A percentile compares a stretch with the other conserved stretches of the same genome.
phyloP scores from a whole-genome alignment of 2,888 invertebrate genomes.

The Philopedon plagiatum region DNA sequence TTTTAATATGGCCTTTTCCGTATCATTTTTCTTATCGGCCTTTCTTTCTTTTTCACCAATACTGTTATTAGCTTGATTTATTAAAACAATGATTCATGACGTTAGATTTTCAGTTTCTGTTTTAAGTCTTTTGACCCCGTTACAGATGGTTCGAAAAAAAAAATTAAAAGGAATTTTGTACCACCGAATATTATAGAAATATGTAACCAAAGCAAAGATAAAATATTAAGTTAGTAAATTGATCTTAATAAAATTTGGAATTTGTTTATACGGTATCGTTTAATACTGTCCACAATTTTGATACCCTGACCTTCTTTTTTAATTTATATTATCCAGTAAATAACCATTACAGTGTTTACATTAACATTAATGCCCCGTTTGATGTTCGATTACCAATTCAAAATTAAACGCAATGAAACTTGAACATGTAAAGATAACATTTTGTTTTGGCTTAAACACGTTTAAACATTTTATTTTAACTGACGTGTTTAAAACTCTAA shows the following conservation, averaged over 20 bases:
- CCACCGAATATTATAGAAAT: too few species aligned
- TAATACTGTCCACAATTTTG: background rate
- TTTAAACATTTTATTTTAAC: too few species aligned
- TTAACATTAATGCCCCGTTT: slow-evolving; percentile 1
- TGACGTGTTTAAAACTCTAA: too few species aligned
- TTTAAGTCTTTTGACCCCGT: slow-evolving; percentile 2
- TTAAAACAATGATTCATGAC: slow-evolving; percentile 7
- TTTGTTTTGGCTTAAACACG: too few species aligned
- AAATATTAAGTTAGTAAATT: too few species aligned
- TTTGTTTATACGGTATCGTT: background rate
- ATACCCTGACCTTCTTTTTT: background rate
- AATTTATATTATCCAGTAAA: slow-evolving; percentile 1
- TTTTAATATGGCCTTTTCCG: slow-evolving; percentile 12
- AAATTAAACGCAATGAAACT: background rate
- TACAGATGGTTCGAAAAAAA: too few species aligned
- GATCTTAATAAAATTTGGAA: background rate
- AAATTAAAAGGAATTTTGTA: too few species aligned
- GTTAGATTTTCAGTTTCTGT: background rate
- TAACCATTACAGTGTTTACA: slow-evolving; percentile 5
- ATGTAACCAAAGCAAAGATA: too few species aligned
- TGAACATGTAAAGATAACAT: background rate
- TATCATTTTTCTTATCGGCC: slow-evolving; percentile 3
- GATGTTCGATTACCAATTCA: background rate
- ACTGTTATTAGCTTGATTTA: slow-evolving; percentile 5
- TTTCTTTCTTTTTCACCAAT: slow-evolving; percentile 3